phyloP scores from a whole-genome alignment of 2,797 vertebrate genomes.

The Xenopus petersii region DNA sequence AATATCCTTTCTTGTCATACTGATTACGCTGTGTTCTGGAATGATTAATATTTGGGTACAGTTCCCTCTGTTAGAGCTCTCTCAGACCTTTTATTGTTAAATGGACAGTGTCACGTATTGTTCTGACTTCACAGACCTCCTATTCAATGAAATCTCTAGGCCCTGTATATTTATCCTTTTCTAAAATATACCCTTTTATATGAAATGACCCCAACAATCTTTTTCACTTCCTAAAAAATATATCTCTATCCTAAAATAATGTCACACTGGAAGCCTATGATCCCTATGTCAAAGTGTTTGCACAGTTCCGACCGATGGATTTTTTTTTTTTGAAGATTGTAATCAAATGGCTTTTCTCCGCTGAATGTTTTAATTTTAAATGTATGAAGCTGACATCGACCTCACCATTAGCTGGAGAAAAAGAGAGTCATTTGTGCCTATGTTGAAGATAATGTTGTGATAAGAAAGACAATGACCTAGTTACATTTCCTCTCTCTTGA shows the following conservation, averaged over 20 bases:
- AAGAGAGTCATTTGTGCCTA: constrained; percentile 50
- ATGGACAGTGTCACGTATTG: background rate
- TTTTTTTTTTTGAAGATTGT: background rate
- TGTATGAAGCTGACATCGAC: constrained; percentile 55
- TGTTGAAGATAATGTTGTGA: constrained; percentile 52
- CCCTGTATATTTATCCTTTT: background rate
- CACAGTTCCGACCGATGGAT: too few species aligned
- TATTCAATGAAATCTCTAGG: background rate
- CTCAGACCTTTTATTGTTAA: too few species aligned
- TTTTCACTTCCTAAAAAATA: background rate
- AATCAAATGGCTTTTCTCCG: constrained; percentile 2
- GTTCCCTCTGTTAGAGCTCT: background rate
- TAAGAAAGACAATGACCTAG: constrained; percentile 55
- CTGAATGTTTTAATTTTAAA: constrained; percentile 57
- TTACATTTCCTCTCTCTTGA: constrained; percentile 51
- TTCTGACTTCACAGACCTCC: background rate
- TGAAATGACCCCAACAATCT: background rate
- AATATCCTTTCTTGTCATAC: too few species aligned
- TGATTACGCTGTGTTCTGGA: too few species aligned
- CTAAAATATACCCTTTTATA: background rate
- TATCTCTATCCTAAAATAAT: background rate
- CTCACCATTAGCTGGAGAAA: constrained; percentile 59
- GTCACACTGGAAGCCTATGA: background rate
- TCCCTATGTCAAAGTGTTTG: constrained; percentile 1
- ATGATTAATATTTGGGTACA: too few species aligned